A percentile compares a stretch with the other conserved stretches of the same genome.
These are phyloP conservation scores for Ischnus inquisitorius DNA, from an alignment of 2,888 invertebrate species.

Conservation along the genomic window DNA sequence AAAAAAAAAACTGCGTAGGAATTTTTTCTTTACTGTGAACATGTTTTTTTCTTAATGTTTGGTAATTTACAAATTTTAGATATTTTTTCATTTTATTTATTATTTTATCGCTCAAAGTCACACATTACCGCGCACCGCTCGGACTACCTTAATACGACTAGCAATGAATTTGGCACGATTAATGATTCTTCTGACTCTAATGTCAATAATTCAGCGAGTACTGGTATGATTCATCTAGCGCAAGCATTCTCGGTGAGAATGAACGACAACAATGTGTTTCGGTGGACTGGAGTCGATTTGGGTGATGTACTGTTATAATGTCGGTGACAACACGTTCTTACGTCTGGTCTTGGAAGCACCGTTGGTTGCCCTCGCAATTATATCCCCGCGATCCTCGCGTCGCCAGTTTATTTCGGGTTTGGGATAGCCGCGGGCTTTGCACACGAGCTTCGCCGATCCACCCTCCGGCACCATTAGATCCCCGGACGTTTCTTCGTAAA, in stretches of 20 bases:
- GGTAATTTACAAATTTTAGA: too few species aligned
- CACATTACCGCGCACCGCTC: too few species aligned
- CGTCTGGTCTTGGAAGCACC: constrained; percentile 92
- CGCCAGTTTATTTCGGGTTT: constrained; percentile 95
- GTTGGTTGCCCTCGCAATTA: constrained; percentile 91
- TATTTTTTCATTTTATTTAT: too few species aligned
- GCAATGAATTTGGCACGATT: too few species aligned
- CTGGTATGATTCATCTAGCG: neutral
- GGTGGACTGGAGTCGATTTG: neutral
- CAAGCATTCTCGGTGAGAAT: neutral
- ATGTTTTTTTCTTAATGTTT: too few species aligned
- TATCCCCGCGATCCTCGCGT: constrained; percentile 94
- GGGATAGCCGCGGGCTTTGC: constrained; percentile 94
- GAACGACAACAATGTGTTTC: neutral
- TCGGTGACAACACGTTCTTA: constrained; percentile 77
- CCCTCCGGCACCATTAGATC: constrained; percentile 98
- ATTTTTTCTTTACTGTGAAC: too few species aligned
- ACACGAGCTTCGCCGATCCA: constrained; percentile 94
- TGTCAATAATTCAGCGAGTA: neutral
- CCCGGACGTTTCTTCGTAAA: constrained; percentile 95
- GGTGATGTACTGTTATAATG: constrained; percentile 1
- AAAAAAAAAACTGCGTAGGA: too few species aligned
- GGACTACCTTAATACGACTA: too few species aligned
- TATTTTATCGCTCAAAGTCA: too few species aligned
- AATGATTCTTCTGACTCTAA: too few species aligned